These are phyloP conservation scores for Tangara arthus DNA, from an alignment of 2,797 vertebrate species.

Conservation along the genomic window DNA sequence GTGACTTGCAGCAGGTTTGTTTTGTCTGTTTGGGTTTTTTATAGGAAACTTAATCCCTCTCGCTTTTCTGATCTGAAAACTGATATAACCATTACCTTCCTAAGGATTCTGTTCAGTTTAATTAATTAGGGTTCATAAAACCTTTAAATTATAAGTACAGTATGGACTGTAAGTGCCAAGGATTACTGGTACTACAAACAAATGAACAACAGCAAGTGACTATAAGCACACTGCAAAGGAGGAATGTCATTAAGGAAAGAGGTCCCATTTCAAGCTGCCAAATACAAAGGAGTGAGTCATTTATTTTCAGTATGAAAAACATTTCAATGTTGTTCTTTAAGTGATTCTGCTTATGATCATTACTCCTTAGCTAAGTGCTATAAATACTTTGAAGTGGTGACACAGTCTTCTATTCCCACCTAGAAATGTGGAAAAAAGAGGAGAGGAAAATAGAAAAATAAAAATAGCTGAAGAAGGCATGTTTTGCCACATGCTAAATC, in stretches of 20 bases:
- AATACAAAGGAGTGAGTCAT: slow-evolving; percentile 62
- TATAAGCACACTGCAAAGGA: slow-evolving; percentile 35
- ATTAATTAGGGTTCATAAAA: slow-evolving; percentile 4
- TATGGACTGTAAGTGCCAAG: slow-evolving; percentile 1
- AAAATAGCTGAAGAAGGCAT: not conserved
- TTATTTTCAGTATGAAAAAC: slow-evolving; percentile 64
- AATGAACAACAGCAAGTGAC: slow-evolving; percentile 49
- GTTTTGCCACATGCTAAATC: not conserved
- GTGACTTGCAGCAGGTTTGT: not conserved
- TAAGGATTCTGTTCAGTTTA: not conserved
- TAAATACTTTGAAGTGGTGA: slow-evolving; percentile 41
- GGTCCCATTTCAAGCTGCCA: slow-evolving; percentile 65
- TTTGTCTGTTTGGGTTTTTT: not conserved
- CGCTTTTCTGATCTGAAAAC: not conserved
- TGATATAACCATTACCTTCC: not conserved
- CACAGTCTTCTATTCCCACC: not conserved
- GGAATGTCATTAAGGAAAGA: slow-evolving; percentile 63
- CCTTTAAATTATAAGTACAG: slow-evolving; percentile 18
- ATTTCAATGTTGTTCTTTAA: slow-evolving; percentile 59
- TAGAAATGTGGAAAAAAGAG: not conserved
- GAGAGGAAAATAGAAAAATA: slow-evolving; percentile 17
- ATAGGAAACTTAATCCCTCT: not conserved
- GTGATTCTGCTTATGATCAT: slow-evolving; percentile 56
- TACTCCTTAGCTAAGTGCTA: slow-evolving; percentile 51
- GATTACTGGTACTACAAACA: slow-evolving; percentile 30